Base-by-base conservation (phyloP, 1,140 invertebrate species). In the Bombus turneri region DNA sequence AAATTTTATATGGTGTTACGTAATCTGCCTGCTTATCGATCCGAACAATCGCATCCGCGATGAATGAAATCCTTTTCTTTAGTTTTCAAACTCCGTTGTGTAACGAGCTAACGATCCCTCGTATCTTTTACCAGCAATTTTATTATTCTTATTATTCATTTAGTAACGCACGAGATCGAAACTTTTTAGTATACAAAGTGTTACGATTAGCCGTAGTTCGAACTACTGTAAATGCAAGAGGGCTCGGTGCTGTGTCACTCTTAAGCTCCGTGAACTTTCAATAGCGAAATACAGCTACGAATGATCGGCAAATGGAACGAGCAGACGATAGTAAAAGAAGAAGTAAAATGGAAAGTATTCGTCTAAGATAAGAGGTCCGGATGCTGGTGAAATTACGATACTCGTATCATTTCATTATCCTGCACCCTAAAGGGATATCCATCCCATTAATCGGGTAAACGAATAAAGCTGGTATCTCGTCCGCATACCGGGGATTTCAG, bases 171-270 rank as follows among this genome's bases (percentile, higher is more conserved):
- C 3, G 2, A n/a, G 28, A n/a, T 62, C 59, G 47, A 22, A 62
- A n/a, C 28, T 13, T n/a, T n/a, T n/a, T n/a, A 1, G 0, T 1
- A 3, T 62, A 12, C 28, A n/a, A n/a, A n/a, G 1, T 1, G 0
- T n/a, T 5, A 62, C 47, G 47, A 22, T 53, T 53, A 22, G 18
- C 2, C 18, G 1, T 53, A 22, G 47, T 18, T 53, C 0, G 47
- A 53, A 53, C 18, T 22, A 53, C 8, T 8, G 18, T 8, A 22
- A 53, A 22, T 18, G 47, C 47, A 53, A 53, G 47, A 6, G 47
- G 6, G 18, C 47, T 0, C 47, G 5, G 1, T 22, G 47, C 18
- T 8, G 47, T 8, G 47, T 53, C 47, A 8, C 18, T 22, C 18
- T 8, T 22, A 22, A 0, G 47, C 18, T 22, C 18, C 6, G 18